Percentiles rank a stretch among this genome's conserved stretches.
Evolutionary conservation across 2,113 vertebrate species (phyloP).

Genomic region (Podilymbus podiceps): DNA sequence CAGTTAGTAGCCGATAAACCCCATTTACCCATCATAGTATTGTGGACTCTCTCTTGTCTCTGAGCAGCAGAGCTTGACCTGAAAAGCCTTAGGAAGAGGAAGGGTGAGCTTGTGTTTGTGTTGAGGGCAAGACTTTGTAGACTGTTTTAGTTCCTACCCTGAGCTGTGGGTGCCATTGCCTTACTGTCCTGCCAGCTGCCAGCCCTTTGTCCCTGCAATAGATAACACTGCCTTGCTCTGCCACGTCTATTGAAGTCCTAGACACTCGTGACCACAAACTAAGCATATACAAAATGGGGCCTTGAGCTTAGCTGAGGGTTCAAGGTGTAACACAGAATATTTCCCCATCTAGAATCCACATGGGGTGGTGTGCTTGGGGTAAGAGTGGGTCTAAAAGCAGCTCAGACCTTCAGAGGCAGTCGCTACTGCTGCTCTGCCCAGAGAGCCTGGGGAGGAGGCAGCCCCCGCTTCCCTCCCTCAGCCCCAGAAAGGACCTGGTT

Average conservation of each 20-base stretch:
- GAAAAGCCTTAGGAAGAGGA: neutral
- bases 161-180: neutral
- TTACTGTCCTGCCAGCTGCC: neutral
- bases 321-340: neutral
- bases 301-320: neutral
- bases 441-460: neutral
- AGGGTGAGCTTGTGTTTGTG: neutral
- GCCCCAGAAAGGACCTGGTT: neutral
- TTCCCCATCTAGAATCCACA: rapidly evolving
- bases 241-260: neutral
- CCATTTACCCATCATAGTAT: neutral
- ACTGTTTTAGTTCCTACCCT: neutral
- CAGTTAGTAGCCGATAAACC: neutral
- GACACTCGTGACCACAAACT: neutral
- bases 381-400: neutral
- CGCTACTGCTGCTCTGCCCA: neutral
- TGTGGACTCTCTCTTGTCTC: neutral
- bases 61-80: neutral
- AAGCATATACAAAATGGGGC: neutral
- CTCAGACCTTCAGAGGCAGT: neutral
- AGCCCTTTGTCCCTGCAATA: neutral
- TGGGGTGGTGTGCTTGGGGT: neutral
- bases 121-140: neutral
- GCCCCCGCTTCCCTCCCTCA: neutral
- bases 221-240: neutral